Conservation (phyloP, 2,113 vertebrate genomes). For the Balaenoptera acutorostrata region DNA sequence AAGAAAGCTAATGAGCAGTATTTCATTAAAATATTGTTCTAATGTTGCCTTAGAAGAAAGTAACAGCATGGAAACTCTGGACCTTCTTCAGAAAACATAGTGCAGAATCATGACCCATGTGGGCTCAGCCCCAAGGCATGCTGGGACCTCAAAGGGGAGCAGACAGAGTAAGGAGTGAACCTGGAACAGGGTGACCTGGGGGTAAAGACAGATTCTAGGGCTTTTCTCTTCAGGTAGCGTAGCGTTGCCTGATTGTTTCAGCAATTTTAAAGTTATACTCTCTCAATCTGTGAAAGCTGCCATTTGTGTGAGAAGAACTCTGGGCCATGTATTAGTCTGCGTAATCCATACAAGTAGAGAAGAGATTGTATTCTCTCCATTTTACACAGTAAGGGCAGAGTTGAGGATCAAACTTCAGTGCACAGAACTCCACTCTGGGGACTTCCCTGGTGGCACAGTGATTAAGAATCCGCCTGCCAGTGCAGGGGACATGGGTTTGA, state of each 20-base stretch:
- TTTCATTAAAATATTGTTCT: slow-evolving; percentile 10
- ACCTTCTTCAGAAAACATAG: not conserved
- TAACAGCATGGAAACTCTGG: not conserved
- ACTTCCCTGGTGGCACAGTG: no score
- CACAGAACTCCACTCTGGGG: no score
- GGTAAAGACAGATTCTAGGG: not conserved
- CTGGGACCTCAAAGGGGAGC: not conserved
- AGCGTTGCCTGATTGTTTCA: not conserved
- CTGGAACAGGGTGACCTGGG: not conserved
- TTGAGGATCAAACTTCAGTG: not conserved
- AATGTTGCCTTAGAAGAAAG: not conserved
- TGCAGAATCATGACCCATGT: not conserved
- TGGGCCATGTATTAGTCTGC: not conserved
- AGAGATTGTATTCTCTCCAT: not conserved
- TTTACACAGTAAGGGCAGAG: not conserved
- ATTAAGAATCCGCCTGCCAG: no score
- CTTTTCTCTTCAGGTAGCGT: not conserved
- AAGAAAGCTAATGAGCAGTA: not conserved
- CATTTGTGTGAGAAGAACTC: not conserved
- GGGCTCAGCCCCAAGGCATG: not conserved
- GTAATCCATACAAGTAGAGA: not conserved
- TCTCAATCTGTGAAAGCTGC: not conserved
- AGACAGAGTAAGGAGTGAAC: not conserved
- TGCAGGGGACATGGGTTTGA: no score
- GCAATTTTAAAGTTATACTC: not conserved